Percentiles rank a stretch among this genome's conserved stretches.
phyloP scores from a whole-genome alignment of 2,888 invertebrate genomes.

The Eilema caniola region DNA sequence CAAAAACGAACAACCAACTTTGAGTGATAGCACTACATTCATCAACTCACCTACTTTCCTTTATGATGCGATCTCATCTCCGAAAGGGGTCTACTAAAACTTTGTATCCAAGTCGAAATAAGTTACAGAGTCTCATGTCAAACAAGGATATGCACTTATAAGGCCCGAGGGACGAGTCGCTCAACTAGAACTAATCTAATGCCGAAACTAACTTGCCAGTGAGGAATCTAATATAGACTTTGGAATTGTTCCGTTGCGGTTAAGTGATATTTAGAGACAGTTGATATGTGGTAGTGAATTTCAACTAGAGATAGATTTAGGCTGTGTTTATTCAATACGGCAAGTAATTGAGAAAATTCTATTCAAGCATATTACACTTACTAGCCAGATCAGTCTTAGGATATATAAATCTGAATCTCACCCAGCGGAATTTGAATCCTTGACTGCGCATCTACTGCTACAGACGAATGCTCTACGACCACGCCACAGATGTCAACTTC shows the following conservation, averaged over 20 bases:
- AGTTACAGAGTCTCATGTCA: slow-evolving; percentile 80
- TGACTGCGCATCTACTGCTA: no score
- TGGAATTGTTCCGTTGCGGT: slow-evolving; percentile 55
- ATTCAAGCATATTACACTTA: no score
- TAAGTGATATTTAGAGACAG: slow-evolving; percentile 55
- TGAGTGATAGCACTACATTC: slow-evolving; percentile 25
- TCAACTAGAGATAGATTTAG: slow-evolving; percentile 12
- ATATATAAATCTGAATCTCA: no score
- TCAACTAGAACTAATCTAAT: slow-evolving; percentile 77
- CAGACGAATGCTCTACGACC: no score
- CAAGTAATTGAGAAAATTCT: slow-evolving; percentile 4
- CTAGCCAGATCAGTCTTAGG: no score
- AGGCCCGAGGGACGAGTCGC: slow-evolving; percentile 59
- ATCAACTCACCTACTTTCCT: slow-evolving; percentile 42
- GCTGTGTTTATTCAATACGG: slow-evolving; percentile 3
- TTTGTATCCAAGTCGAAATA: slow-evolving; percentile 70
- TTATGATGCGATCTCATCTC: slow-evolving; percentile 43
- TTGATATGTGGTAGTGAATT: slow-evolving; percentile 34
- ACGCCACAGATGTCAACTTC: no score
- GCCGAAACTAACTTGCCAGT: slow-evolving; percentile 66
- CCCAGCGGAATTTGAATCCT: no score
- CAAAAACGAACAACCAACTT: not conserved
- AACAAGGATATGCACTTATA: slow-evolving; percentile 84
- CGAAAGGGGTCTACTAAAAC: slow-evolving; percentile 63
- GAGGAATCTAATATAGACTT: slow-evolving; percentile 59